Evolutionary conservation across 2,888 invertebrate genomes (phyloP), one percentile per base, ranked within the genome.

Genomic region (Dinocampus coccinellae): DNA sequence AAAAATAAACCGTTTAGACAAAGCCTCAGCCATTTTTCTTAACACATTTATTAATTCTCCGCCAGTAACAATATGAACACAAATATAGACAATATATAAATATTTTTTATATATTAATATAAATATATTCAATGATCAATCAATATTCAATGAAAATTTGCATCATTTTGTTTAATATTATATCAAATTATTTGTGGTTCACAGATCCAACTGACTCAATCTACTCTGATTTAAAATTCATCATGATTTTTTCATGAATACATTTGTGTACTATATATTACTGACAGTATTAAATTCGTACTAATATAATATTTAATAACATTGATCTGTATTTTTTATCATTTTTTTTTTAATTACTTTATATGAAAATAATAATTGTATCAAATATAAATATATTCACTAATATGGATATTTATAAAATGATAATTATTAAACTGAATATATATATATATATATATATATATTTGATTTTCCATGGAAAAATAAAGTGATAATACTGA

Each of bases 111-210:
- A 13, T 42, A 64, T 68, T 53, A 13, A 47, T 70, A 58, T 69
- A 68, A 20, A 62, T 62, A 42, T 26, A 63, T 26, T 33, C 16
- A 10, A 26, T 20, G 7, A 22, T 24, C 34, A 33, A 33, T 34
- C 10, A 58, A 58, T 16, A 20, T 20, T 58, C 29, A 11, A 26
- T 33, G 13, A 36, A 22, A 70, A 70, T 69, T 69, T 52, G 74
- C 74, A 70, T 76, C 69, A 69, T 68, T 55, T 69, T 71, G 66
- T 72, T 72, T 70, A 66, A 67, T 65, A 73, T 62, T 72, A 68
- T 73, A 67, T 29, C 55, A 74, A 39, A 20, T 69, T 63, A 55
- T 62, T 52, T 55, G 20, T 66, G 39, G 57, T 26, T 22, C 3
- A 42, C 42, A 60, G 33, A 67, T 47, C 60, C 47, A 67, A 33